Base-by-base conservation (phyloP, 2,888 invertebrate species). In the Mermis nigrescens region DNA sequence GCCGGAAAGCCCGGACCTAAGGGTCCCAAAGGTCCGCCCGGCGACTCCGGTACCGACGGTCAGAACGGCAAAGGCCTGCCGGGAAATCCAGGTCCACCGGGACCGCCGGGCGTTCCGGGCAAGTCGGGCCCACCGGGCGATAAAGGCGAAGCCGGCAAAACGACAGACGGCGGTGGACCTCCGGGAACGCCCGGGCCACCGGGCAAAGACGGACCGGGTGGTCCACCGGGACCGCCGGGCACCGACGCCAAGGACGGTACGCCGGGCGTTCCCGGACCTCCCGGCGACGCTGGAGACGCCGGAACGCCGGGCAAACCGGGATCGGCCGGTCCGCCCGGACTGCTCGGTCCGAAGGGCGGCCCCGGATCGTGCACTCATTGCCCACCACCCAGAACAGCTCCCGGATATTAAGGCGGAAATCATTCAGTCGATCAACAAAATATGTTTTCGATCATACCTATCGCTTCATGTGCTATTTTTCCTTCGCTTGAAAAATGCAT, bases 41-140 rank as follows among this genome's bases (percentile, higher is more conserved):
- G 54, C 4, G 29, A 27, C 7, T 3, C 27, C 12, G 54, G 54
- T 29, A 28, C 27, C 27, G 29, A 7, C 12, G 54, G 54, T n/a
- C 12, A 7, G 27, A 12, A 28, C 4, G 54, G 54, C 24, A 27
- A 53, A 7, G 28, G 29, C 15, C 15, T 29, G 12, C 54, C 54
- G 29, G 28, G 54, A 53, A 29, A 53, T 29, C 54, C 54, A 7
- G 54, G 54, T 29, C 54, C 54, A 15, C 12, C 54, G 12, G 54
- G 54, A 27, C 54, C 54, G 12, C 15, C 54, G 22, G 54, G 54
- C 27, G 4, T 7, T 38, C 19, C 38, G 19, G 38, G 38, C 19
- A 38, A 38, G 19, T 7, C 38, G 12, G 54, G 54, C 4, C 29
- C 54, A 7, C 54, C 19, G 7, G 54, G 54, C 19, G 7, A 24